Percentiles rank a stretch among this genome's conserved stretches.
Conservation (phyloP, 2,888 invertebrate species). For the Dione juno region DNA sequence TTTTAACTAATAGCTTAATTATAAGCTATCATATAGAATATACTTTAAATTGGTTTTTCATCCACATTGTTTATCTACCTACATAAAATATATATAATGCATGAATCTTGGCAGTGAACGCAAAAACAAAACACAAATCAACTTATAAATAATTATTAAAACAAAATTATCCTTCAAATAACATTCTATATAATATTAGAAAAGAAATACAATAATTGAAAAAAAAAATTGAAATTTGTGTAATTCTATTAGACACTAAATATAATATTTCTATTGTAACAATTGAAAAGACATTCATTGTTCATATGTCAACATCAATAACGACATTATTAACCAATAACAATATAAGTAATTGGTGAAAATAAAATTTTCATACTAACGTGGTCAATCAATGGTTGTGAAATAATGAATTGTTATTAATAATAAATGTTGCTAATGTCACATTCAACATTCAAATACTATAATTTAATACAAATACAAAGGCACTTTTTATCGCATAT, state of each 20-base stretch:
- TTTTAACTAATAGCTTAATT: not conserved
- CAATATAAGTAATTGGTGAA: not conserved
- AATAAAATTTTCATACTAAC: not conserved
- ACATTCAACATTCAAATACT: too few relatives aligned
- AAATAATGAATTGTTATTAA: not conserved
- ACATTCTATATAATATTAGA: not conserved
- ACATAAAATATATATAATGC: not conserved
- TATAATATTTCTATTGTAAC: too few relatives aligned
- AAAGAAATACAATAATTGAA: not conserved
- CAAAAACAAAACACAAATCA: not conserved
- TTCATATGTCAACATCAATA: not conserved
- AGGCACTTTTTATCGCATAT: too few relatives aligned
- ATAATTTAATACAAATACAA: too few relatives aligned
- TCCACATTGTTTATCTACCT: too few relatives aligned
- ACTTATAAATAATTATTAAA: not conserved
- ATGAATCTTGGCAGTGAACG: not conserved
- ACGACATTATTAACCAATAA: not conserved
- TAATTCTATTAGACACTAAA: too few relatives aligned
- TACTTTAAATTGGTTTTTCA: not conserved
- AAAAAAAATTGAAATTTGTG: too few relatives aligned
- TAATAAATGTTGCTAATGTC: not conserved
- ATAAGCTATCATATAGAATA: slow-evolving; percentile 1
- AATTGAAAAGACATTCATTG: too few relatives aligned
- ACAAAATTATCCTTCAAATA: slow-evolving; percentile 3
- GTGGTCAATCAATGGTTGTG: not conserved